phyloP scores from a whole-genome alignment of 2,888 invertebrate genomes.

The Sericinus montela region DNA sequence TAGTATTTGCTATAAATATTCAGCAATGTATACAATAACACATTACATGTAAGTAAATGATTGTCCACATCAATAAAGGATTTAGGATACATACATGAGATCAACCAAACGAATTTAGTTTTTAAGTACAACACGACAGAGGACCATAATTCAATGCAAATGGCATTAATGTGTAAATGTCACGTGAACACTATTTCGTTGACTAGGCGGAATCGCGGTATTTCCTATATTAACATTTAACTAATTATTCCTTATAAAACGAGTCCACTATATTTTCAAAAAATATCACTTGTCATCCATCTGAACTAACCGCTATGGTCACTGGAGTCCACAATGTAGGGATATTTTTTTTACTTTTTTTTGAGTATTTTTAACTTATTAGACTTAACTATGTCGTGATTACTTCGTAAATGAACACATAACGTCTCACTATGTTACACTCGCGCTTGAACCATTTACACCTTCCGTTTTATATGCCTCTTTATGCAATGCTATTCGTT shows the following conservation, averaged over 20 bases:
- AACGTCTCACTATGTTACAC: conserved; percentile 37
- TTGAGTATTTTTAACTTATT: conserved; percentile 56
- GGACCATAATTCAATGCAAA: conserved; percentile 21
- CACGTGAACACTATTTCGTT: conserved; percentile 51
- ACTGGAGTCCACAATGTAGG: conserved; percentile 48
- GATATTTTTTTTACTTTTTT: conserved; percentile 35
- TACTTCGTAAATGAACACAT: conserved; percentile 57
- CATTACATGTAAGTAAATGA: conserved; percentile 22
- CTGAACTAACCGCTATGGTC: conserved; percentile 39
- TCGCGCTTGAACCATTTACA: conserved; percentile 13
- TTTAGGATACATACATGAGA: conserved; percentile 51
- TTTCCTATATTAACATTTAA: conserved; percentile 33
- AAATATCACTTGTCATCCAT: conserved; percentile 71
- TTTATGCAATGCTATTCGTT: conserved; percentile 5
- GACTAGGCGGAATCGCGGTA: conserved; percentile 70
- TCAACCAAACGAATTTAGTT: conserved; percentile 54
- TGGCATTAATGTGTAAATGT: conserved; percentile 13
- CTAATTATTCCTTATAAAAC: conserved; percentile 27
- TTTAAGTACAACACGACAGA: conserved; percentile 46
- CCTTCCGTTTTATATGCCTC: not conserved
- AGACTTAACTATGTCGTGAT: conserved; percentile 25
- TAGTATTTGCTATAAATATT: conserved; percentile 8
- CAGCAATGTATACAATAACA: conserved; percentile 17
- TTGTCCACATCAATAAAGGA: conserved; percentile 5
- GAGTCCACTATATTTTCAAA: conserved; percentile 37